Evolutionary conservation across 1,140 invertebrate genomes (phyloP).

Genomic region (Lordiphosa collinella): DNA sequence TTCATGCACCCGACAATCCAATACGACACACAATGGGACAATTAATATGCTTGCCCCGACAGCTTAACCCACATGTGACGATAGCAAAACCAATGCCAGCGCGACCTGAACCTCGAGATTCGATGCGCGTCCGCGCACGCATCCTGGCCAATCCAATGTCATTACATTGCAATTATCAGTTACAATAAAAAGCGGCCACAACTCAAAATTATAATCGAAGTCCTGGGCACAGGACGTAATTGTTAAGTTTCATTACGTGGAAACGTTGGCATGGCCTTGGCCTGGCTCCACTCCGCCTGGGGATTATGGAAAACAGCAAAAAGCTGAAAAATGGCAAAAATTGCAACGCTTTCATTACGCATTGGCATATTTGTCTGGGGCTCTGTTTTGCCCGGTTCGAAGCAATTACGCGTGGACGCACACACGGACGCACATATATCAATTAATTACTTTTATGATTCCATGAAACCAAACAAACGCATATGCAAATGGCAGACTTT

Average conservation of each 20-base stretch:
- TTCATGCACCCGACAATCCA: conserved; percentile 14
- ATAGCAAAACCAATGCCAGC: conserved; percentile 1
- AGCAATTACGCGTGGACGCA: conserved; percentile 1
- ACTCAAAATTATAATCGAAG: conserved; percentile 68
- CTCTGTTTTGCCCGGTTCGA: conserved; percentile 9
- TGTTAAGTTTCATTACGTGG: conserved; percentile 69
- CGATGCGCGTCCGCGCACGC: conserved; percentile 4
- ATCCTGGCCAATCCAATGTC: conserved; percentile 38
- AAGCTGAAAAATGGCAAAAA: conserved; percentile 61
- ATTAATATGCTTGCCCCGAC: conserved; percentile 52
- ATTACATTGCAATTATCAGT: conserved; percentile 73
- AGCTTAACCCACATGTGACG: conserved; percentile 13
- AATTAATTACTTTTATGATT: conserved; percentile 77
- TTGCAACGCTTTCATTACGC: conserved; percentile 51
- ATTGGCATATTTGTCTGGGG: conserved; percentile 28
- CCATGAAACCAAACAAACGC: conserved; percentile 36
- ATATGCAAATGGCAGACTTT: not conserved
- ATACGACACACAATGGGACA: conserved; percentile 58
- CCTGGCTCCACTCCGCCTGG: conserved; percentile 7
- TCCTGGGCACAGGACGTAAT: conserved; percentile 50
- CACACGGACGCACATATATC: conserved; percentile 43
- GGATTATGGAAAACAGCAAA: conserved; percentile 44
- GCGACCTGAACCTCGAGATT: conserved; percentile 19
- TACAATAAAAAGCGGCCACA: conserved; percentile 66
- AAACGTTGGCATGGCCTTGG: conserved; percentile 19